Base-by-base conservation (phyloP, 2,113 vertebrate species). In the Sceloporus tristichus region DNA sequence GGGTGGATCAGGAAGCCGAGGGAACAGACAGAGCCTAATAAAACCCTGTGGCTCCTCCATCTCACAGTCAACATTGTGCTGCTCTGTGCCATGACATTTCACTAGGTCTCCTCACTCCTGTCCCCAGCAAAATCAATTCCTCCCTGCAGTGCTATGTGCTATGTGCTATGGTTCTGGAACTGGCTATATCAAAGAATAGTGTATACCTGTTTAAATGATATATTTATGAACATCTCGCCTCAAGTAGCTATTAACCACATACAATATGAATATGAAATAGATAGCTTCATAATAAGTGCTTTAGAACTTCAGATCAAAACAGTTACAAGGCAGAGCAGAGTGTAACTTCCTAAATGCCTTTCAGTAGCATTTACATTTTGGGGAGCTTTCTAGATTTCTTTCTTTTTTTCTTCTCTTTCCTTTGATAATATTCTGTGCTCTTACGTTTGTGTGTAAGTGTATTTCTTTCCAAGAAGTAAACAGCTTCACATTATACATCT, bases 151-250 rank as follows among this genome's bases (percentile, higher is more conserved):
- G 42, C 6, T 48, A 48, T 48, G 42, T 48, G 42, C 6, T 48
- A 48, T 48, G 42, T 48, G 42, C 42, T 48, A 48, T 6, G 6
- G 42, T 48, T 48, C 42, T 48, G 42, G 42, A 48, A 48, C 6
- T 48, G 42, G 42, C 42, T 48, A 88, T 65, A 90, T 23, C 34
- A 74, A 25, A 84, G 87, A 71, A 82, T 85, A 86, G 29, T 71
- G 27, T 21, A 89, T 78, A 91, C 73, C 74, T 82, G 23, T 90
- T 94, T 94, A 92, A 93, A 93, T 92, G 89, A 91, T 88, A 40
- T 85, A 82, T 87, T 91, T 92, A 70, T 87, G 87, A 91, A 90
- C 48, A 86, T 88, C 91, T 93, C 89, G 10, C 76, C 86, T 94
- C 42, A 0, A 19, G 73, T 53, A 91, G 38, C 86, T 91, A 92